Conservation (phyloP, 2,797 vertebrate species). For the Chelonia mydas region DNA sequence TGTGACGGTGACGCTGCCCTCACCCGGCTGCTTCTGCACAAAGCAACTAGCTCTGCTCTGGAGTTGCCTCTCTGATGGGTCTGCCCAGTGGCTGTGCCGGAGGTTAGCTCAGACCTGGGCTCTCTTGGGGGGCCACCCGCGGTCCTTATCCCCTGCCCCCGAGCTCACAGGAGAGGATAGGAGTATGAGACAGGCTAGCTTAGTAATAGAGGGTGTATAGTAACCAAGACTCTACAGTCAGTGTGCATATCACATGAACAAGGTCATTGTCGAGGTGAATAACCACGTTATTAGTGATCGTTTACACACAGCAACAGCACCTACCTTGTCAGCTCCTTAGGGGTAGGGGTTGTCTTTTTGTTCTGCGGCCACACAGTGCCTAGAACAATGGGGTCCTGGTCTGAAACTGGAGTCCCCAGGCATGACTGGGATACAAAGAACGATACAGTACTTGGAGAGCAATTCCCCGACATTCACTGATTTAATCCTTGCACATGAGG, state of each 20-base stretch:
- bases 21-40: background rate
- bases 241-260: accelerated
- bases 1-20: no score
- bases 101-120: background rate
- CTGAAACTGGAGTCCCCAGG: accelerated
- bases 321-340: accelerated
- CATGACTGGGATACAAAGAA: accelerated
- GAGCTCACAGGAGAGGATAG: background rate
- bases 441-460: background rate
- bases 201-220: background rate
- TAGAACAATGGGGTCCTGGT: accelerated
- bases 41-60: background rate
- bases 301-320: accelerated
- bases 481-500: background rate
- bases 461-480: background rate
- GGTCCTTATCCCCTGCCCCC: background rate
- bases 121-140: background rate
- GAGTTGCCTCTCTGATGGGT: background rate
- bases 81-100: background rate
- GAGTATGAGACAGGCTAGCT: background rate
- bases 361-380: accelerated
- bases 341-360: accelerated
- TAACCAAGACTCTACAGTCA: accelerated
- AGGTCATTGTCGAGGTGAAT: accelerated
- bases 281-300: background rate